phyloP scores from a whole-genome alignment of 2,797 vertebrate genomes.

The Sebastes miniatus region DNA sequence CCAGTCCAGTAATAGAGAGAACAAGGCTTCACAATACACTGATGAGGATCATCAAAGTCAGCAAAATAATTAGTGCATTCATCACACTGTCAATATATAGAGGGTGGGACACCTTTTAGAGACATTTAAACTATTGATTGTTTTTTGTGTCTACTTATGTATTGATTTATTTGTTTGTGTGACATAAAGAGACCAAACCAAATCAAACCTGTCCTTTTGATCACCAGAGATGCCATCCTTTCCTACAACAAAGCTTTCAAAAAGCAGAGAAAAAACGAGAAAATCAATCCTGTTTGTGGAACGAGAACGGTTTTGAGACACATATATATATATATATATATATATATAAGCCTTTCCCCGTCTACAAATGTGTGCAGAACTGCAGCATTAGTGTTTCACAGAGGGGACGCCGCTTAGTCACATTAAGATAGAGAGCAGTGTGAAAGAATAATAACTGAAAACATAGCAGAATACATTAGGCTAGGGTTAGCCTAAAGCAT shows the following conservation, averaged over 20 bases:
- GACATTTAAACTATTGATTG: background rate
- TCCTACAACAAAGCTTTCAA: background rate
- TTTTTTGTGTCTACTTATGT: background rate
- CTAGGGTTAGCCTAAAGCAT: constrained; percentile 53
- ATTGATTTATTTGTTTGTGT: background rate
- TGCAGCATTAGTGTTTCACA: background rate
- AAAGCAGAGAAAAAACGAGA: background rate
- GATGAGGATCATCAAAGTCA: constrained; percentile 52
- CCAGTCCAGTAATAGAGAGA: constrained; percentile 55
- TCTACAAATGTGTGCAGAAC: background rate
- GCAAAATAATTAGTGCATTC: constrained; percentile 48
- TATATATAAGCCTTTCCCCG: background rate
- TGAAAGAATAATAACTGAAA: constrained; percentile 8
- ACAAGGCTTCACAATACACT: constrained; percentile 25
- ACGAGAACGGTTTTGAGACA: background rate
- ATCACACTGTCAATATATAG: constrained; percentile 26
- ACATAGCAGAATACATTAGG: constrained; percentile 10
- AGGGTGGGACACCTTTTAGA: background rate
- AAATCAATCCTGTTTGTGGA: background rate
- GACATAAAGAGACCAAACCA: background rate
- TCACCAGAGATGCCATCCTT: background rate
- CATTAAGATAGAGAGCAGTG: background rate
- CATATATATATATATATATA: background rate
- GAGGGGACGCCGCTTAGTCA: background rate
- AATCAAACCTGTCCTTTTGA: background rate